Percentiles rank a stretch among this genome's conserved stretches.
Evolutionary conservation across 2,113 vertebrate species (phyloP).

Genomic region (Pholis gunnellus): DNA sequence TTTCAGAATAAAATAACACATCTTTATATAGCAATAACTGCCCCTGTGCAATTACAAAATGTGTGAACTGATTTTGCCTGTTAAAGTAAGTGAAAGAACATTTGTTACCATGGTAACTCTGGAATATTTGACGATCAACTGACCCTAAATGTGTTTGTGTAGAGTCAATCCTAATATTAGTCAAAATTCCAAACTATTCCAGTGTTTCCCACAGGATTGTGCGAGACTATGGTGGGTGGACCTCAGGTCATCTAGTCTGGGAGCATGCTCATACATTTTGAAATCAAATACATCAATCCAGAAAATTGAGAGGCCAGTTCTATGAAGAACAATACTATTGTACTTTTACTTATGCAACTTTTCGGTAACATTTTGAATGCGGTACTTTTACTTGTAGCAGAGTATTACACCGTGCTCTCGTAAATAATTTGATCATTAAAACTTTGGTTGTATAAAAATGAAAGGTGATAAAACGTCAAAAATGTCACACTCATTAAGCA

Average conservation of each 20-base stretch:
- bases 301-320: neutral
- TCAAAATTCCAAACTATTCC: neutral
- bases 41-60: neutral
- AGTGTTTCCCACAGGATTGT: neutral
- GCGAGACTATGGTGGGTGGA: neutral
- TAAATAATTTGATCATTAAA: too few species aligned
- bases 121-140: neutral
- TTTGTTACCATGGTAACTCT: conserved; percentile 1
- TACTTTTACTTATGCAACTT: too few species aligned
- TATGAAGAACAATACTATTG: too few species aligned
- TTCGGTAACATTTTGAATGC: too few species aligned
- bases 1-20: neutral
- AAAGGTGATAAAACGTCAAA: too few species aligned
- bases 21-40: neutral
- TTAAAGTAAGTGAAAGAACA: neutral
- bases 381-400: too few species aligned
- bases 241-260: too few species aligned
- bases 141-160: neutral
- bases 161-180: neutral
- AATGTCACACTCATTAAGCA: too few species aligned
- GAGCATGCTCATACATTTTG: neutral
- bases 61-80: neutral
- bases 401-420: too few species aligned
- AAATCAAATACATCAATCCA: neutral
- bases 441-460: too few species aligned